Evolutionary conservation across 1,140 invertebrate species (phyloP).

Genomic region (Achatina immaculata): DNA sequence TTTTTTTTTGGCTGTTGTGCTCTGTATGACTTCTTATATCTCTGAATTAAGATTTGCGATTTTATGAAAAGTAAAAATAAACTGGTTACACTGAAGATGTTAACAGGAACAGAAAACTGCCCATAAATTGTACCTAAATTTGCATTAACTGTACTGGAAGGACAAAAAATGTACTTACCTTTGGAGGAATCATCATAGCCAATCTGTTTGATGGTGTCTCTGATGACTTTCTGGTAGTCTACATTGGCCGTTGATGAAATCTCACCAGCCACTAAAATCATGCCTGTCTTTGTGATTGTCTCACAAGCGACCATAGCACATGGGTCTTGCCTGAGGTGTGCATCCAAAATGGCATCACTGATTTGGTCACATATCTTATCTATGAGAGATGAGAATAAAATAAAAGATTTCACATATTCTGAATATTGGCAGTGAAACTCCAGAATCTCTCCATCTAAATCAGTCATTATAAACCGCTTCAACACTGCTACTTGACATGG

Average conservation of each 20-base stretch:
- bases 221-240: slow-evolving; percentile 96
- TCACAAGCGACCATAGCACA: slow-evolving; percentile 96
- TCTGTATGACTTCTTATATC: no score
- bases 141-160: background rate
- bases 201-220: slow-evolving; percentile 95
- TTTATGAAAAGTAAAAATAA: no score
- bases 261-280: slow-evolving; percentile 77
- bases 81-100: no score
- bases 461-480: no score
- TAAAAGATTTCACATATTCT: background rate
- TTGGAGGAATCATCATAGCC: slow-evolving; percentile 97
- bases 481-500: no score
- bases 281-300: slow-evolving; percentile 73
- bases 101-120: no score
- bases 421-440: background rate
- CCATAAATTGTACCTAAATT: no score
- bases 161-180: slow-evolving; percentile 67
- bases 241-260: slow-evolving; percentile 83
- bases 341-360: slow-evolving; percentile 97
- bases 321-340: slow-evolving; percentile 94
- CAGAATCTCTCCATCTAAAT: background rate
- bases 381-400: no score
- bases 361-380: slow-evolving; percentile 99
- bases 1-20: no score
- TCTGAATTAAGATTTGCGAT: no score